Conservation (phyloP, 1,140 invertebrate genomes). For the Drosophila obscura region DNA sequence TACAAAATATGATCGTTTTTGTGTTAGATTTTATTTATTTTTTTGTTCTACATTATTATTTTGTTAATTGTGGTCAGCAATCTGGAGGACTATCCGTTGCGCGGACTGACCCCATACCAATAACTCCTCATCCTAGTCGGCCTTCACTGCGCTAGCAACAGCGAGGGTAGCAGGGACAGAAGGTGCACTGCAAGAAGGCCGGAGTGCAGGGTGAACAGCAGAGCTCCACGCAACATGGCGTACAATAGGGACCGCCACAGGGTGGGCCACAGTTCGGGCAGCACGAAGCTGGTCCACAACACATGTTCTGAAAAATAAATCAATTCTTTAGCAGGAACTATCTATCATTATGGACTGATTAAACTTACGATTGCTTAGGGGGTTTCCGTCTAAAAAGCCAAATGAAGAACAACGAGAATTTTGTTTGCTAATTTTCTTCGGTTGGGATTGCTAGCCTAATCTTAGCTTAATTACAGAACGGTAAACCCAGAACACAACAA, state of each 20-base stretch:
- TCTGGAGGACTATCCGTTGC: no score
- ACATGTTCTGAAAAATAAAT: slow-evolving; percentile 46
- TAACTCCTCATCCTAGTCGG: no score
- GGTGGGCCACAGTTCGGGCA: slow-evolving; percentile 57
- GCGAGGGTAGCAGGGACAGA: slow-evolving; percentile 26
- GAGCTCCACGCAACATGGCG: slow-evolving; percentile 56
- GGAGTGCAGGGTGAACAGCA: slow-evolving; percentile 59
- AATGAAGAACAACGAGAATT: no score
- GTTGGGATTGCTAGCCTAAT: not conserved
- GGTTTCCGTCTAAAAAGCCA: not conserved
- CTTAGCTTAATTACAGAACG: slow-evolving; percentile 15
- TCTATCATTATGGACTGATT: not conserved
- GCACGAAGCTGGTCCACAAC: slow-evolving; percentile 55
- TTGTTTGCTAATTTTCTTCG: not conserved
- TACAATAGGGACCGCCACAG: slow-evolving; percentile 24
- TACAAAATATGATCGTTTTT: no score
- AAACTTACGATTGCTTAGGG: slow-evolving; percentile 14
- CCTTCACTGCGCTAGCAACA: slow-evolving; percentile 22
- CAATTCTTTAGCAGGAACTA: no score
- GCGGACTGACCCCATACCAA: no score
- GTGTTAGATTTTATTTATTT: no score
- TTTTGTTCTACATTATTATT: no score
- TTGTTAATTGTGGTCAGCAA: no score
- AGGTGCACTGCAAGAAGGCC: slow-evolving; percentile 57
- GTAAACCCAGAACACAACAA: slow-evolving; percentile 5